These are phyloP conservation scores for Xenopus petersii DNA, from an alignment of 2,797 vertebrate genomes.

Conservation along the genomic window DNA sequence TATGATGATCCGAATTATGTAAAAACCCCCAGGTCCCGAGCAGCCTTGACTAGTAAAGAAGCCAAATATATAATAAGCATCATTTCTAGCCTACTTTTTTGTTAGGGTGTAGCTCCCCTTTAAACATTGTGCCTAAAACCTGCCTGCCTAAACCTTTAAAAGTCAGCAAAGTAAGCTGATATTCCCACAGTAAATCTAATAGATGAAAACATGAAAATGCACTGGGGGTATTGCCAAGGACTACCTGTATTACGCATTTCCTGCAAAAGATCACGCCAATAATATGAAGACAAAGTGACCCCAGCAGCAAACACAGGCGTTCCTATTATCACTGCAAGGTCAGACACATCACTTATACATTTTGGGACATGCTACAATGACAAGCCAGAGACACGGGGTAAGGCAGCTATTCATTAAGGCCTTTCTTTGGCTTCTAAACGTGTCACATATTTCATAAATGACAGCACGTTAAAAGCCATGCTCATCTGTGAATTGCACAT, in stretches of 20 bases:
- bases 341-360: constrained; percentile 30
- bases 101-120: too few relatives aligned
- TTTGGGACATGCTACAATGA: constrained; percentile 26
- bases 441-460: constrained; percentile 20
- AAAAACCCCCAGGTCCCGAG: too few relatives aligned
- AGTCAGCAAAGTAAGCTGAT: too few relatives aligned
- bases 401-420: constrained; percentile 20
- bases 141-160: too few relatives aligned
- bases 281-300: constrained; percentile 14
- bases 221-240: too few relatives aligned
- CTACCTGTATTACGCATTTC: not conserved
- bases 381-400: constrained; percentile 12
- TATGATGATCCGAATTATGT: too few relatives aligned
- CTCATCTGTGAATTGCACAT: not conserved
- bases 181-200: too few relatives aligned
- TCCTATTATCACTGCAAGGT: constrained; percentile 33
- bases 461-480: constrained; percentile 25
- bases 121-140: too few relatives aligned
- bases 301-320: constrained; percentile 7
- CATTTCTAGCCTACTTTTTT: too few relatives aligned
- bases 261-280: constrained; percentile 9
- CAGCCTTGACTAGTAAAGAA: too few relatives aligned
- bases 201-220: too few relatives aligned
- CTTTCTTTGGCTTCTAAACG: constrained; percentile 17
- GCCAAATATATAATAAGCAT: too few relatives aligned